These are phyloP conservation scores for Idaea dimidiata DNA, from an alignment of 2,888 invertebrate species.

Conservation along the genomic window DNA sequence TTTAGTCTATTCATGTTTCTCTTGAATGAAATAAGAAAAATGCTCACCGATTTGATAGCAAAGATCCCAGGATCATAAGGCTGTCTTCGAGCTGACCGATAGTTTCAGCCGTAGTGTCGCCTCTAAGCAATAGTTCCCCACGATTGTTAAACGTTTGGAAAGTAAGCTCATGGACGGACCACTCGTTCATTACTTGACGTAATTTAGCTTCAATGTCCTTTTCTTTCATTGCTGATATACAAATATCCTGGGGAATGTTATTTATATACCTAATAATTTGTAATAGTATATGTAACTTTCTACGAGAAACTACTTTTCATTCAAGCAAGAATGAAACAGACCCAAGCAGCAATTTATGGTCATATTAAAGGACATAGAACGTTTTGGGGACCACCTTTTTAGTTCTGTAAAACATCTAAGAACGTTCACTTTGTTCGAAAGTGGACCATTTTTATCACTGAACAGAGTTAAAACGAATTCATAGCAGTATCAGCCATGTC, in stretches of 20 bases:
- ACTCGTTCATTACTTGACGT: constrained; percentile 96
- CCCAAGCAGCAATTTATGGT: no score
- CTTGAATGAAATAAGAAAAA: background rate
- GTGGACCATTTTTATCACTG: no score
- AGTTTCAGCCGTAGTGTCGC: constrained; percentile 97
- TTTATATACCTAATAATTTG: constrained; percentile 4
- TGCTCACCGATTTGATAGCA: constrained; percentile 91
- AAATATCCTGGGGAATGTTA: constrained; percentile 86
- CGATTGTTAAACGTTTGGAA: constrained; percentile 97
- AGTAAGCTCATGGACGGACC: constrained; percentile 95
- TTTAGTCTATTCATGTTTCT: no score
- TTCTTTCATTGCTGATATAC: constrained; percentile 98
- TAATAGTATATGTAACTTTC: background rate
- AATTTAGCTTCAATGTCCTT: constrained; percentile 98
- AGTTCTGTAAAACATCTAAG: no score
- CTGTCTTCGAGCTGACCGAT: constrained; percentile 97
- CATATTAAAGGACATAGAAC: no score
- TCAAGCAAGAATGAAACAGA: no score
- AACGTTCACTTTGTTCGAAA: no score
- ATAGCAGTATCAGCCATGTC: no score
- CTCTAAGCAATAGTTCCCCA: constrained; percentile 93
- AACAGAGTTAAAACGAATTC: no score
- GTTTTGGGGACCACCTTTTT: no score
- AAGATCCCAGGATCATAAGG: constrained; percentile 96
- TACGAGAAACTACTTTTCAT: no score